Conservation (phyloP, 2,888 invertebrate species). For the Pyralis farinalis region DNA sequence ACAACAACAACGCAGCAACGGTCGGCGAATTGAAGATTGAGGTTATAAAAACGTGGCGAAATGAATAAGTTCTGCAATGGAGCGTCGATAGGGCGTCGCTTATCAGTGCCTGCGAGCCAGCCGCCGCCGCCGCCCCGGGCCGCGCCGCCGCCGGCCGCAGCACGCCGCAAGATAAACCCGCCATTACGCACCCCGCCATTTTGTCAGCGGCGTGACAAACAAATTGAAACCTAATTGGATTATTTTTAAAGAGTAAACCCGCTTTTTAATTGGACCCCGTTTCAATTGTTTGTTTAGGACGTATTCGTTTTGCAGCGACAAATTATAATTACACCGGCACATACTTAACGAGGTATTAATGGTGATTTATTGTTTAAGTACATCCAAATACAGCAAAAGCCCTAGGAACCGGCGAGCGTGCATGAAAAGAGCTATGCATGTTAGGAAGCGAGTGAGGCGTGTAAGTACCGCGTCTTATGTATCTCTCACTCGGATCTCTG, state of each 20-base stretch:
- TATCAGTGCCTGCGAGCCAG: too few relatives aligned
- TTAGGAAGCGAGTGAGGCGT: too few relatives aligned
- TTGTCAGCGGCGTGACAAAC: background rate
- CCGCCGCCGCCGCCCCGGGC: too few relatives aligned
- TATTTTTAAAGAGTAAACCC: background rate
- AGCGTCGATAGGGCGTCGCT: background rate
- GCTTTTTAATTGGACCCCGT: background rate
- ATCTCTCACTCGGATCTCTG: too few relatives aligned
- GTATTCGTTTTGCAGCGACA: background rate
- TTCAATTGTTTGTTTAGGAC: background rate
- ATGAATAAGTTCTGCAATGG: constrained; percentile 5
- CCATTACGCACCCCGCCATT: background rate
- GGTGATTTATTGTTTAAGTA: too few relatives aligned
- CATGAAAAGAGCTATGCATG: too few relatives aligned
- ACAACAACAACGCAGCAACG: too few relatives aligned
- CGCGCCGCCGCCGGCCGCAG: background rate
- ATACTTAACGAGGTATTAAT: too few relatives aligned
- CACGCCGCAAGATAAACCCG: constrained; percentile 1
- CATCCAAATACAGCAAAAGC: too few relatives aligned
- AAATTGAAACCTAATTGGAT: background rate
- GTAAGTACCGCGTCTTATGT: too few relatives aligned
- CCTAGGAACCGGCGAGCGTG: too few relatives aligned
- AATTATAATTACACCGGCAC: background rate
- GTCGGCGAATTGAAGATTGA: too few relatives aligned
- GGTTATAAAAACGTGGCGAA: constrained; percentile 6